Base-by-base conservation (phyloP, 2,113 vertebrate genomes). In the Sceloporus tristichus region DNA sequence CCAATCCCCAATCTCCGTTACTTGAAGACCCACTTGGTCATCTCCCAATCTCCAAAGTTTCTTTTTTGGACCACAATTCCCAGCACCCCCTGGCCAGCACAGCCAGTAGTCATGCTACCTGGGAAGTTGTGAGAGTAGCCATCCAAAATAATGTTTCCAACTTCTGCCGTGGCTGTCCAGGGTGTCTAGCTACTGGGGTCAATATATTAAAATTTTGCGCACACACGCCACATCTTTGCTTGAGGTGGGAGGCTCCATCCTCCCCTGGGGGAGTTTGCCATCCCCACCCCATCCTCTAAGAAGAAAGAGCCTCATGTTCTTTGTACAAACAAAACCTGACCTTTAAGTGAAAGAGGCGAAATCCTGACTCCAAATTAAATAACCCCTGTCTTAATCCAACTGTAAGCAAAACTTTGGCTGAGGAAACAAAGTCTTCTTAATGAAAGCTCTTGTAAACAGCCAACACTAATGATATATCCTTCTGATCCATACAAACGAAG, bases 361-460 rank as follows among this genome's bases (percentile, higher is more conserved):
- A 86, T 79, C 75, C 75, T 29, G 23, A 76, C 7, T 79, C 85
- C 85, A 79, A 79, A 79, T 86, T 34, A 68, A 79, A 86, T 62
- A 79, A 54, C 27, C 59, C 19, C 56, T 9, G 16, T 53, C 85
- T 86, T 86, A 86, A 86, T 66, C 76, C 75, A 65, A 75, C 85
- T 75, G 54, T 59, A 85, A 85, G 71, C 84, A 75, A 34, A 16
- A 54, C 54, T 79, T 86, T 86, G 85, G 85, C 73, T 70, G 29
- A 11, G 42, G 76, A 86, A 68, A 86, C 85, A 86, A 14, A 68
- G 75, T 54, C 40, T 19, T 79, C 85, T 86, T 86, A 86, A 86
- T 53, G 85, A 68, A 79, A 11, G 34, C 62, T 29, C 62, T 5
- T n/a, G 2, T 68, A 79, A 86, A 54, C 75, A 53, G 75, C 62